These are phyloP conservation scores for Lasiommata megera DNA, from an alignment of 2,888 invertebrate genomes.

Conservation along the genomic window DNA sequence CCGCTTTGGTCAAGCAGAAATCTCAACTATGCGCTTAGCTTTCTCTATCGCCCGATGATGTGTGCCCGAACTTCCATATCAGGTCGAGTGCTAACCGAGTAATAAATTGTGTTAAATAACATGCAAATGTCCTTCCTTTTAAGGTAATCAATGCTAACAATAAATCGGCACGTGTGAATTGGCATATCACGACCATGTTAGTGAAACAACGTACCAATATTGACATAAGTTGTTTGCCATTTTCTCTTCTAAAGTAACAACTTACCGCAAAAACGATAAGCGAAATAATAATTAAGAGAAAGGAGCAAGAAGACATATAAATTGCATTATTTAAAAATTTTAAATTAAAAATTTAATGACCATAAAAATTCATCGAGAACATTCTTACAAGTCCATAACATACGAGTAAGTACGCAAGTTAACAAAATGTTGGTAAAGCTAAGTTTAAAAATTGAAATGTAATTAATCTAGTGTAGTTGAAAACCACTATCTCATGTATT, in stretches of 20 bases:
- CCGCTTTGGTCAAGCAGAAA: too few species aligned
- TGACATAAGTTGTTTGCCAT: not conserved
- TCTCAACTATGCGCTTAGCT: too few species aligned
- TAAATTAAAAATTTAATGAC: too few species aligned
- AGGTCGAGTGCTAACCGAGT: not conserved
- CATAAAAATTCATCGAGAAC: too few species aligned
- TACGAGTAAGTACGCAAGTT: too few species aligned
- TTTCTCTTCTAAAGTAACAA: not conserved
- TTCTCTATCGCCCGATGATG: too few species aligned
- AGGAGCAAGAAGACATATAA: not conserved
- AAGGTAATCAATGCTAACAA: not conserved
- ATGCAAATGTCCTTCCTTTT: conserved; percentile 4
- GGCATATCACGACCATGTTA: conserved; percentile 17
- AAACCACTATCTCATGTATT: too few species aligned
- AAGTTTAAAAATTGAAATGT: too few species aligned
- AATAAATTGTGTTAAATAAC: conserved; percentile 1
- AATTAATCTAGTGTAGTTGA: too few species aligned
- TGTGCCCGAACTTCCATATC: too few species aligned
- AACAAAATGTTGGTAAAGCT: too few species aligned
- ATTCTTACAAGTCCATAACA: too few species aligned
- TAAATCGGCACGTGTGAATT: conserved; percentile 4
- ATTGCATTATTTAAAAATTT: not conserved
- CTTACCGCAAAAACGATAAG: not conserved
- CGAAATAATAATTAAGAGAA: not conserved
- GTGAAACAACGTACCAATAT: not conserved